Conservation (phyloP, 2,113 vertebrate genomes). For the Psilopsiagon aymara region DNA sequence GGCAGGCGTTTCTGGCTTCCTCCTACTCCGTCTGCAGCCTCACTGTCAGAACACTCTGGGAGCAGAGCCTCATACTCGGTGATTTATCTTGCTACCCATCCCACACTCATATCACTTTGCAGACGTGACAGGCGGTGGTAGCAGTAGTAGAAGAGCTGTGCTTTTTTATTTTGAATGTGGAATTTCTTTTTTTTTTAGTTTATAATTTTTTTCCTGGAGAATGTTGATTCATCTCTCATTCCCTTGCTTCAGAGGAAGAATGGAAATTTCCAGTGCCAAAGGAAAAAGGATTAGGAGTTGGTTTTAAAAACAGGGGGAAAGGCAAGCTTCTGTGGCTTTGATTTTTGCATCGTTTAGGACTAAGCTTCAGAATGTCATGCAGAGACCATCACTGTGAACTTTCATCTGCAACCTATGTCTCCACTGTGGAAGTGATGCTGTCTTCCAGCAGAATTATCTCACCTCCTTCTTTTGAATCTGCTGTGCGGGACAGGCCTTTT, state of each 20-base stretch:
- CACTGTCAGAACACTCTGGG: slow-evolving; percentile 48
- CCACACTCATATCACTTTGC: slow-evolving; percentile 46
- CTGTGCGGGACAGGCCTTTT: not conserved
- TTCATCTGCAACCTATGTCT: slow-evolving; percentile 58
- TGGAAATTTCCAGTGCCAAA: slow-evolving; percentile 64
- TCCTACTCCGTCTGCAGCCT: slow-evolving; percentile 63
- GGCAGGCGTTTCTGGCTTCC: slow-evolving; percentile 52
- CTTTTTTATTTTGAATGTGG: slow-evolving; percentile 3
- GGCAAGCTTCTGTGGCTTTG: slow-evolving; percentile 10
- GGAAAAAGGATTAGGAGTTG: slow-evolving; percentile 58
- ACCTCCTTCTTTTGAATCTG: slow-evolving; percentile 35
- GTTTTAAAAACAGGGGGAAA: slow-evolving; percentile 47
- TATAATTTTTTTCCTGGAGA: not conserved
- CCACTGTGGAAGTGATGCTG: slow-evolving; percentile 62
- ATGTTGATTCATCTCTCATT: slow-evolving; percentile 37
- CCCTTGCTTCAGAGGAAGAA: slow-evolving; percentile 51
- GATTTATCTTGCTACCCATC: slow-evolving; percentile 59
- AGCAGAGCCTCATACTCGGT: slow-evolving; percentile 17
- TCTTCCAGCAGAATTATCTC: slow-evolving; percentile 40
- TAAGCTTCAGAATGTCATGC: slow-evolving; percentile 65
- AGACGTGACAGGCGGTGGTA: slow-evolving; percentile 25
- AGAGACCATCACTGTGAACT: slow-evolving; percentile 23
- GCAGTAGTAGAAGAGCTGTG: slow-evolving; percentile 5
- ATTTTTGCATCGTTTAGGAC: slow-evolving; percentile 35
- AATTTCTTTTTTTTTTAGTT: not conserved